Base-by-base conservation (phyloP, 2,888 invertebrate genomes). In the Scrobipalpa costella region DNA sequence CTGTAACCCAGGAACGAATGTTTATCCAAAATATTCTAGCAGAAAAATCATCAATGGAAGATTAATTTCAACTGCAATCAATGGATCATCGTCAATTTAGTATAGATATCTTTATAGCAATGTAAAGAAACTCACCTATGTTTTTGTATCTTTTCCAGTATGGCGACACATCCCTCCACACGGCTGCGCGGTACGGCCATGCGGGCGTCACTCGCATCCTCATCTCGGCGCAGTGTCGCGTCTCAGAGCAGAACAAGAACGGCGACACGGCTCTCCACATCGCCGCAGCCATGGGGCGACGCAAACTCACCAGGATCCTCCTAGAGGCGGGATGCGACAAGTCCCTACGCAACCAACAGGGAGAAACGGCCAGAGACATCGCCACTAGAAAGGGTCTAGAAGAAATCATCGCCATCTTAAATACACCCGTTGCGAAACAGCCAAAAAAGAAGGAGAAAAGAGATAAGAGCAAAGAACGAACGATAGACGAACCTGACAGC, bases 181-280 rank as follows among this genome's bases (percentile, higher is more conserved):
- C 98, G 2, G 96, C 98, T 0, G 97, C 98, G 6, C 94, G 98
- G 21, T 98, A 99, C 84, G 98, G 98, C 0, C 99, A 99, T 88
- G 98, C 98, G 0, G 98, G 98, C 2, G 98, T 98, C 66, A 96
- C 98, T 0, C 93, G 98, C 63, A 98, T 99, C 74, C 94, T 99
- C 62, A 95, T 99, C 71, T 98, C 98, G 44, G 98, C 98, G 0
- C 93, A 95, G 72, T 96, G 97, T 81, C 93, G 95, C 72, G 95
- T 96, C 62, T 96, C 96, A 65, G 96, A 97, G 76, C 96, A 96
- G 77, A 99, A 99, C 84, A 97, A 98, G 93, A 99, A 99, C 88
- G 98, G 98, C 0, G 98, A 99, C 88, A 98, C 98, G 0, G 96
- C 98, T 0, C 90, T 99, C 13, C 98, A 99, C 84, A 98, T 99